phyloP scores from a whole-genome alignment of 2,888 invertebrate genomes.

The Sepiola atlantica region DNA sequence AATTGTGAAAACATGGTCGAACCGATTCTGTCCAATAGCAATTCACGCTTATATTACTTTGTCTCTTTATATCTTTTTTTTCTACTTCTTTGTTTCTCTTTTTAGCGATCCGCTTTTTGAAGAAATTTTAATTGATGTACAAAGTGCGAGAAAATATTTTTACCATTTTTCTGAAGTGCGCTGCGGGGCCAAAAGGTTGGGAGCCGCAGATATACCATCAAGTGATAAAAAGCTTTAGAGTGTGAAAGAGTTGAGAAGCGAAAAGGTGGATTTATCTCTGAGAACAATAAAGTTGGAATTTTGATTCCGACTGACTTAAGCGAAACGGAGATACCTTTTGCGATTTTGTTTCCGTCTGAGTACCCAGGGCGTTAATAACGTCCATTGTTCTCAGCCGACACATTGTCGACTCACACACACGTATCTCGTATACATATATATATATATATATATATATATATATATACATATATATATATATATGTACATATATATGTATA shows the following conservation, averaged over 20 bases:
- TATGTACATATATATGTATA: neutral
- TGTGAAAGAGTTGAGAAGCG: neutral
- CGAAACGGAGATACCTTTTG: constrained; percentile 10
- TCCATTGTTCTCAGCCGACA: constrained; percentile 15
- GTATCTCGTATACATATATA: neutral
- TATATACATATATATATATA: neutral
- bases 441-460: neutral
- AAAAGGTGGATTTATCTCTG: neutral
- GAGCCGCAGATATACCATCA: neutral
- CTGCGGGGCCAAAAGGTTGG: too few species aligned
- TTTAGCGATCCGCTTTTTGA: too few species aligned
- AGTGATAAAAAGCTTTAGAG: neutral
- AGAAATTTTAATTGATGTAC: too few species aligned
- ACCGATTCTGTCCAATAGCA: too few species aligned
- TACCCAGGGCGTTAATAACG: neutral
- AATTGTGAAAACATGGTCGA: too few species aligned
- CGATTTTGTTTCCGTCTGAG: constrained; percentile 2
- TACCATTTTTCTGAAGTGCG: too few species aligned
- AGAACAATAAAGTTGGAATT: constrained; percentile 1
- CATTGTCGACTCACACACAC: neutral
- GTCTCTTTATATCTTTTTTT: too few species aligned
- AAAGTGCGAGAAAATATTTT: too few species aligned
- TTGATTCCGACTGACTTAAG: constrained; percentile 12
- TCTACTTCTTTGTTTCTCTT: too few species aligned
- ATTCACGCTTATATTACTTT: too few species aligned